These are phyloP conservation scores for Orchesella cincta DNA, from an alignment of 1,140 invertebrate genomes.

Conservation along the genomic window DNA sequence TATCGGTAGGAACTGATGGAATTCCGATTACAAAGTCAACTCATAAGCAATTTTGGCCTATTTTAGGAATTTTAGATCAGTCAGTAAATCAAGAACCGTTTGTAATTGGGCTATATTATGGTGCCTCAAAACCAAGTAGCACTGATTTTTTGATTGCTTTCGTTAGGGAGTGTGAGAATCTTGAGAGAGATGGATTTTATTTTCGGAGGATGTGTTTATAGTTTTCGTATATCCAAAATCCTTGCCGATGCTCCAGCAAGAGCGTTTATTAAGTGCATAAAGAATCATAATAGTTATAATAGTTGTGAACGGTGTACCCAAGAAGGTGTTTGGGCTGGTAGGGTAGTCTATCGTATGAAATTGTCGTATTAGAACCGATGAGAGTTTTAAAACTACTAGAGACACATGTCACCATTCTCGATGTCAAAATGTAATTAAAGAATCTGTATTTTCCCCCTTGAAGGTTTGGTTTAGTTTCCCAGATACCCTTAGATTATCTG, in stretches of 20 bases:
- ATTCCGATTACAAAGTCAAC: slow-evolving; percentile 35
- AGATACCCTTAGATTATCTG: slow-evolving; percentile 37
- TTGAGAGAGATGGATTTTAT: not conserved
- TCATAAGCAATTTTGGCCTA: slow-evolving; percentile 41
- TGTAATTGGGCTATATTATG: slow-evolving; percentile 35
- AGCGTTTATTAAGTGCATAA: slow-evolving; percentile 26
- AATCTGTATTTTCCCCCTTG: slow-evolving; percentile 7
- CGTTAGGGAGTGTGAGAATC: not conserved
- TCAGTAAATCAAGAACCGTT: slow-evolving; percentile 23
- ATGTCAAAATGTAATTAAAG: slow-evolving; percentile 21
- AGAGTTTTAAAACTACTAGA: slow-evolving; percentile 1
- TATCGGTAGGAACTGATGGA: slow-evolving; percentile 30
- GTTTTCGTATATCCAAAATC: slow-evolving; percentile 30
- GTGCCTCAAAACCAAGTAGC: slow-evolving; percentile 30
- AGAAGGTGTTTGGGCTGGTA: slow-evolving; percentile 23
- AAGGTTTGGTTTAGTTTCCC: slow-evolving; percentile 33
- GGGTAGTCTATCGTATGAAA: slow-evolving; percentile 15
- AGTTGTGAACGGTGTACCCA: slow-evolving; percentile 37
- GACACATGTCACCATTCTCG: slow-evolving; percentile 33
- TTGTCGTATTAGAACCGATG: slow-evolving; percentile 24
- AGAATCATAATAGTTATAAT: slow-evolving; percentile 35
- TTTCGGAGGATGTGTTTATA: not conserved
- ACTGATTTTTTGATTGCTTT: slow-evolving; percentile 13
- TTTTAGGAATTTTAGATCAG: slow-evolving; percentile 34
- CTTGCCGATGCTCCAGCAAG: slow-evolving; percentile 40